Base-by-base conservation (phyloP, 2,888 invertebrate species). In the Ochlodes sylvanus region DNA sequence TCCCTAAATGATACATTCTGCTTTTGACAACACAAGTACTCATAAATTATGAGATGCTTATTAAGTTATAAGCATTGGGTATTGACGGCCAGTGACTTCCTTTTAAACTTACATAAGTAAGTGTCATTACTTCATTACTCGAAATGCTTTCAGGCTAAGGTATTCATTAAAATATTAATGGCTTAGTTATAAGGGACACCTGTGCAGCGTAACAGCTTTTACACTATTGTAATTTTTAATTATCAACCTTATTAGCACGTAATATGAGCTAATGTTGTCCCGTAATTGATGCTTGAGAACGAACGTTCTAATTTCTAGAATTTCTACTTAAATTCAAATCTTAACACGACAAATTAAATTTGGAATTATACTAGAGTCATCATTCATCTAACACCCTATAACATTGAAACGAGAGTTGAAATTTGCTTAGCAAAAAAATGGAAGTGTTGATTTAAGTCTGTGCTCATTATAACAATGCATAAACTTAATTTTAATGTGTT, bases 281-380 rank as follows among this genome's bases (percentile, higher is more conserved):
- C 65, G 63, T 61, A 70, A 74, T 70, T 73, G 66, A 70, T 60
- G 74, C 73, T 80, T 77, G 78, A 79, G 78, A 78, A 80, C 80
- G 80, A 74, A 77, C 81, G 86, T 88, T 88, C 84, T 80, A 83
- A 86, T 88, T 88, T 87, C 88, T 86, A 87, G 83, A 72, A 78
- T 84, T 85, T 84, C 82, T 77, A 79, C 82, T 86, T 85, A 83
- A 85, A 86, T 85, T 82, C 81, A 84, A 86, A 86, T 86, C 80
- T 85, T 82, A 83, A 82, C 78, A 38, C 68, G 38, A 56, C 47
- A 50, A 62, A 56, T 56, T 68, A 19, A 38, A 9, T 21, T 67
- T 38, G 27, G 14, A 61, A 34, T 34, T 34, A 7, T 10, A 60
- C n/a, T 1, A 14, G n/a, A n/a, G 5, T n/a, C 7, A 12, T 21